Evolutionary conservation across 2,888 invertebrate species (phyloP), one percentile per base, ranked within the genome.

Genomic region (Acholoe squamosa): DNA sequence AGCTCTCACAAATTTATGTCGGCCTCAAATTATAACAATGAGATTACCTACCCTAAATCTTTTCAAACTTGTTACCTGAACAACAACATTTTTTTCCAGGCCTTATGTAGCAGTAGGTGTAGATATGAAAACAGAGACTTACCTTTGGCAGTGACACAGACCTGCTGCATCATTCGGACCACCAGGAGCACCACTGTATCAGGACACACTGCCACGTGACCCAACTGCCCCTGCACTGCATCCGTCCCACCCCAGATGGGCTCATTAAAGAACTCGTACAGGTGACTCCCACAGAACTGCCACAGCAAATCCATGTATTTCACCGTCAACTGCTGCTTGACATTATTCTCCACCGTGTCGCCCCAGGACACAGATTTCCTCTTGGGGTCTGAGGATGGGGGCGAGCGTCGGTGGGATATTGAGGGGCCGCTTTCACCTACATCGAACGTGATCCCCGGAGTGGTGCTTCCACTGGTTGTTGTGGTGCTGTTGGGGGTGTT

Each of bases 281-380:
- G 91, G 90, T 94, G 94, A 33, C 92, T 92, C 22, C 94, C 94
- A 91, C 95, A 94, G 90, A 93, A 93, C 89, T 93, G 93, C 95
- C 95, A 95, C 91, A 95, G 92, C 61, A 93, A 92, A 80, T 95
- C 94, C 93, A 95, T 93, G 93, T 95, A 95, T 84, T 93, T 93
- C 43, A 93, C 92, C 22, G 91, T 90, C 25, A 95, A 93, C 90
- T 95, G 94, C 76, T 93, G 92, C 43, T 94, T 93, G 33, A 95
- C 94, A 16, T 94, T 93, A 52, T 93, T 93, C 89, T 95, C 94
- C 16, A 93, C 94, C 56, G 94, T 94, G 91, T 95, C 95, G 3
- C 95, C 95, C 95, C 95, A 95, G 3, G 95, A 95, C 25, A 95
- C 95, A 52, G 95, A 94, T 80, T 94, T 93, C 0, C 94, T 94